phyloP scores from a whole-genome alignment of 2,113 vertebrate species.

The Scalopus aquaticus region DNA sequence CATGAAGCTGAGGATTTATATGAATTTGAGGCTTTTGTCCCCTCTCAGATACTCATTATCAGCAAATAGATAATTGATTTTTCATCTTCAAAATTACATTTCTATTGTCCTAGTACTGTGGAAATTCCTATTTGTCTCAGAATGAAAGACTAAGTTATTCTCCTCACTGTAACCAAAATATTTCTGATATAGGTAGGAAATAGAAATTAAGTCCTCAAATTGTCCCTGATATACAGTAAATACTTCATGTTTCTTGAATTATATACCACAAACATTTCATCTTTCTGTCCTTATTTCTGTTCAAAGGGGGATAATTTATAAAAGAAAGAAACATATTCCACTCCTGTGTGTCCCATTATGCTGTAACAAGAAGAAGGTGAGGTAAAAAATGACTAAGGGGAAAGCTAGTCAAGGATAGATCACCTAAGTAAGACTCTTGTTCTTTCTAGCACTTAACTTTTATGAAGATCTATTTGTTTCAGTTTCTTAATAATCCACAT shows the following conservation, averaged over 20 bases:
- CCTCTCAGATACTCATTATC: not conserved
- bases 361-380: not conserved
- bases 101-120: not conserved
- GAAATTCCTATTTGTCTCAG: not conserved
- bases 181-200: slow-evolving; percentile 13
- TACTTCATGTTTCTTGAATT: not conserved
- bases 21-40: not conserved
- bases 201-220: slow-evolving; percentile 17
- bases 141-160: not conserved
- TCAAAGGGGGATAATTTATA: not conserved
- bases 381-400: not conserved
- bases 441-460: not conserved
- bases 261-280: not conserved
- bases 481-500: not conserved
- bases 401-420: not conserved
- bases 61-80: slow-evolving; percentile 11
- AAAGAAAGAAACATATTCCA: not conserved
- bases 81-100: not conserved
- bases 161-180: not conserved
- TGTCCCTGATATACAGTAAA: not conserved
- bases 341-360: not conserved
- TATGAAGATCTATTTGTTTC: slow-evolving; percentile 12
- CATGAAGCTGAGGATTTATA: not conserved
- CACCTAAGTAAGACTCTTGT: not conserved
- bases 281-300: not conserved